Base-by-base conservation (phyloP, 2,113 vertebrate species). In the Amazona guildingii region DNA sequence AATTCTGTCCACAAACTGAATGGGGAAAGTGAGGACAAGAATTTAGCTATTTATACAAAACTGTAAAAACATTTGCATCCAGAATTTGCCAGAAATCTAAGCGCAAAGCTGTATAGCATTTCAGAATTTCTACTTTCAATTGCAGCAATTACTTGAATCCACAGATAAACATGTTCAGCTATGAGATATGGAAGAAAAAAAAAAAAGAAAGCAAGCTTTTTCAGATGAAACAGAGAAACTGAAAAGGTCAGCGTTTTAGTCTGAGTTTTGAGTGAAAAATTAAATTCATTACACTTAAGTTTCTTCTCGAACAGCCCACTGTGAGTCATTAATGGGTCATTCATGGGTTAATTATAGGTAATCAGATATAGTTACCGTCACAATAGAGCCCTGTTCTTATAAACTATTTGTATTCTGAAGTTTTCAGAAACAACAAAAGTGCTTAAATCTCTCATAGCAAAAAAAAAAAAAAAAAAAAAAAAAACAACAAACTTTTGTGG, bases 261-360 rank as follows among this genome's bases (percentile, higher is more conserved):
- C 61, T 51, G 78, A 83, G 49, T 59, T 85, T 70, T 63, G 54
- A 91, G 35, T 17, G 39, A 91, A 52, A 82, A 95, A 54, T 37
- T 86, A 44, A 86, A 92, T 83, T 74, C 35, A 72, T 94, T 86
- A 46, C 44, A 37, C 27, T 87, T 69, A 93, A 51, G 29, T 67
- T 90, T 92, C 24, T 33, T 73, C 25, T 74, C 54, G 72, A 88
- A 35, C 66, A 92, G 46, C 74, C n/a, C 67, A 90, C 70, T 63
- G 44, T 83, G 86, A 86, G 80, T 78, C 86, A 93, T 81, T 93
- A 72, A 72, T 1, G 43, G 91, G 80, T 78, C 86, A 93, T 81
- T 93, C 76, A 72, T 1, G 43, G 91, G 86, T 95, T 96, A 95
- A 92, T 96, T 95, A 63, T 25, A 89, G 74, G 43, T 91, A 94